These are phyloP conservation scores for Myotis vivesi DNA, from an alignment of 2,797 vertebrate genomes.

Conservation along the genomic window DNA sequence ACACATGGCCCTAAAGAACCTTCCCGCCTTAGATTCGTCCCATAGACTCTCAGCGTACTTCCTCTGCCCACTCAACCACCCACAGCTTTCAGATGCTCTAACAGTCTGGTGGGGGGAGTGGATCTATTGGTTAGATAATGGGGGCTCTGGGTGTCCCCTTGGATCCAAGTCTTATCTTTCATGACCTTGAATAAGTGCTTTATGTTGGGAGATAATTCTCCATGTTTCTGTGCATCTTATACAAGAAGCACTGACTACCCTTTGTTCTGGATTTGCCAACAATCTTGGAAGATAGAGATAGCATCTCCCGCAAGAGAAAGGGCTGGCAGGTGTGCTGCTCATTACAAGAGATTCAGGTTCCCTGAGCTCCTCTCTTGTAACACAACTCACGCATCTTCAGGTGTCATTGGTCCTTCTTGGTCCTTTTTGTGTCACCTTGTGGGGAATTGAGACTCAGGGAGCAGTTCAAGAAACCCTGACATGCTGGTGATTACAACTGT, in stretches of 20 bases:
- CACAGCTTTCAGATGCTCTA: not conserved
- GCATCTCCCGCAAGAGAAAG: not conserved
- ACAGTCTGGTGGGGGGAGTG: not conserved
- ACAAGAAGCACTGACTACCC: rapidly evolving
- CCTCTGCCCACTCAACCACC: not conserved
- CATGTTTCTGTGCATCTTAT: rapidly evolving
- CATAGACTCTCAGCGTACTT: too few species aligned
- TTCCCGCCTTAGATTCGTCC: rapidly evolving
- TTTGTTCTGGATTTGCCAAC: not conserved
- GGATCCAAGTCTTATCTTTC: rapidly evolving
- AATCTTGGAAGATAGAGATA: not conserved
- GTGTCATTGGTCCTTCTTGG: too few species aligned
- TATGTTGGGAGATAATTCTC: not conserved
- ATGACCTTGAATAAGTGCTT: not conserved
- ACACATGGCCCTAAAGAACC: not conserved
- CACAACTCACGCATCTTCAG: rapidly evolving
- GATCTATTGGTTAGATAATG: rapidly evolving
- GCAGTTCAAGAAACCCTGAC: not conserved
- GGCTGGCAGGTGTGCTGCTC: too few species aligned
- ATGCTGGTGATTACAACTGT: not conserved
- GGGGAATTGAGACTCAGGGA: not conserved
- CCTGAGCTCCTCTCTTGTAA: not conserved
- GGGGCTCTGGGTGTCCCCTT: too few species aligned
- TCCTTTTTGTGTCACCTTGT: not conserved
- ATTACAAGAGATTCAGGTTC: not conserved